Conservation (phyloP, 1,140 invertebrate genomes). For the Pararge aegeria region DNA sequence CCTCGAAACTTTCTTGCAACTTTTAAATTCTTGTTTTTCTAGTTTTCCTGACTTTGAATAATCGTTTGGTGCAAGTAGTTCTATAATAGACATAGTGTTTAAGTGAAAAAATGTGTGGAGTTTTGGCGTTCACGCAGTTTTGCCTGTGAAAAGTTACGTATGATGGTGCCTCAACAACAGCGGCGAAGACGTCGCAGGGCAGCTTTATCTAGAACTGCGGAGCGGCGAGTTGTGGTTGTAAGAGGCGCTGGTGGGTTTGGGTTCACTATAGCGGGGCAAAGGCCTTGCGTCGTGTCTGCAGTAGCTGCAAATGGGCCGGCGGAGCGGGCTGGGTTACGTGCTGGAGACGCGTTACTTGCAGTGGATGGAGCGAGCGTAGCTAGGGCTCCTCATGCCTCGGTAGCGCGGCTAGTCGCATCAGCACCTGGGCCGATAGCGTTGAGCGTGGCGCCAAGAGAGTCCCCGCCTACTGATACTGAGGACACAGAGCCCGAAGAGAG, state of each 20-base stretch:
- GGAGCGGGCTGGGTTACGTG: slow-evolving; percentile 87
- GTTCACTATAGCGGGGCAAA: slow-evolving; percentile 70
- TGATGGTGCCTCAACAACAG: slow-evolving; percentile 82
- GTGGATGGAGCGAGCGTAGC: slow-evolving; percentile 95
- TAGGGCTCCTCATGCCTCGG: slow-evolving; percentile 94
- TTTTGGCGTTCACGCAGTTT: background rate
- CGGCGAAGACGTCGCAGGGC: slow-evolving; percentile 89
- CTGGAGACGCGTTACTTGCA: slow-evolving; percentile 94
- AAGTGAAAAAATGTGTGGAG: slow-evolving; percentile 14
- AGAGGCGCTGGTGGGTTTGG: slow-evolving; percentile 86
- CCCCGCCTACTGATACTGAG: slow-evolving; percentile 65
- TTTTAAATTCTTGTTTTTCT: slow-evolving; percentile 67
- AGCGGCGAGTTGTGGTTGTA: slow-evolving; percentile 91
- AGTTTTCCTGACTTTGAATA: slow-evolving; percentile 47
- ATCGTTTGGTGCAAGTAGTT: slow-evolving; percentile 14
- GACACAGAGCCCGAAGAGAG: slow-evolving; percentile 69
- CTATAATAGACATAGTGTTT: slow-evolving; percentile 10
- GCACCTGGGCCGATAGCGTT: slow-evolving; percentile 85
- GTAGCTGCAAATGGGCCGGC: slow-evolving; percentile 72
- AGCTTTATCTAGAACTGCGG: slow-evolving; percentile 83
- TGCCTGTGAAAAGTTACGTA: slow-evolving; percentile 23
- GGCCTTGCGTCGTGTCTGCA: slow-evolving; percentile 68
- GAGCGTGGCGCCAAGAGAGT: slow-evolving; percentile 61
- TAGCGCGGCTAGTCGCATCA: slow-evolving; percentile 93
- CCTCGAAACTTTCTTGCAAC: slow-evolving; percentile 65